Conservation (phyloP, 92 coral and sea anemone species). For the Palythoa heliodiscus region DNA sequence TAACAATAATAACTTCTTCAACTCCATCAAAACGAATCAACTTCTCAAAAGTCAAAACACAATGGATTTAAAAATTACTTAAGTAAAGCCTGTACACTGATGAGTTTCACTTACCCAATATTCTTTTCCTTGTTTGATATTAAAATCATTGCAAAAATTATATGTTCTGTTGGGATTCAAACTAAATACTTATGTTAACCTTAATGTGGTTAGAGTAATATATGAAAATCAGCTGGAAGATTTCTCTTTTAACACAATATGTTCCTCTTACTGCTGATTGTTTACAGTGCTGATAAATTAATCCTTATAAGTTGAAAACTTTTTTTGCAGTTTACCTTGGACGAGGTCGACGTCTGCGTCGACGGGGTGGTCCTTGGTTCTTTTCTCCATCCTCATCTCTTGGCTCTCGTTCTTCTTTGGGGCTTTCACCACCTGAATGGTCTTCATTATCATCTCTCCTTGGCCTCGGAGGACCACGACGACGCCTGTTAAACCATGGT, state of each 20-base stretch:
- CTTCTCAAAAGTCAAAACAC: too few relatives aligned
- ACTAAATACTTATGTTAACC: too few relatives aligned
- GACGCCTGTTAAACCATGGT: slow-evolving; percentile 73
- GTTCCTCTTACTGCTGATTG: not conserved
- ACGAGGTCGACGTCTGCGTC: slow-evolving; percentile 46
- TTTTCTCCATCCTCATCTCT: slow-evolving; percentile 63
- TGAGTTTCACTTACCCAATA: too few relatives aligned
- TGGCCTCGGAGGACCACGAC: slow-evolving; percentile 71
- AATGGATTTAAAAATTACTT: too few relatives aligned
- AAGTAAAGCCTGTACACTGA: too few relatives aligned
- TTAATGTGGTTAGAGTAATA: too few relatives aligned
- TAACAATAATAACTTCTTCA: too few relatives aligned
- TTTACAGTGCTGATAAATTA: too few relatives aligned
- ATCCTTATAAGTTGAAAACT: not conserved
- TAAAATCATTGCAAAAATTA: too few relatives aligned
- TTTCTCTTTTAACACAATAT: not conserved
- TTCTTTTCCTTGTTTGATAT: too few relatives aligned
- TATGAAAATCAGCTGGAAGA: not conserved
- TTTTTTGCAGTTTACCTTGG: not conserved
- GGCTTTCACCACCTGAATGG: slow-evolving; percentile 68
- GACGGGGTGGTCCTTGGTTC: slow-evolving; percentile 54
- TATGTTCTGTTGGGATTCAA: too few relatives aligned
- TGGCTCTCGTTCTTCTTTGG: slow-evolving; percentile 69
- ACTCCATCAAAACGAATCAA: too few relatives aligned
- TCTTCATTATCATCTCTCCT: slow-evolving; percentile 64